phyloP scores from a whole-genome alignment of 2,113 vertebrate genomes.

The Rhea pennata region DNA sequence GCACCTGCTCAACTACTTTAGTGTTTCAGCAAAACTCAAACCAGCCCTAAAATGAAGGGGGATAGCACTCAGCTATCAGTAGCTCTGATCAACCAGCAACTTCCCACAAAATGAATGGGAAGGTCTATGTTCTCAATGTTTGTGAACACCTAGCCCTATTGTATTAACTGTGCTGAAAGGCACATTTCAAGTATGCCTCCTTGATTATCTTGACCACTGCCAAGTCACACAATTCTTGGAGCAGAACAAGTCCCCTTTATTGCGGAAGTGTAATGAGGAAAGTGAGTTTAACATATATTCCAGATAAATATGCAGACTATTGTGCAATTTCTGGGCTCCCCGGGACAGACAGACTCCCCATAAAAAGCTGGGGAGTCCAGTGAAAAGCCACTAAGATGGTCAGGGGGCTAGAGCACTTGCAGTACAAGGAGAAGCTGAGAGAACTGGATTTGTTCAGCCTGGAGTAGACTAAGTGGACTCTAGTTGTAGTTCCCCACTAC shows the following conservation, averaged over 20 bases:
- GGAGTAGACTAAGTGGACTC: neutral
- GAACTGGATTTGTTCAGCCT: neutral
- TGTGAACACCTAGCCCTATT: fast-evolving
- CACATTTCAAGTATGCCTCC: neutral
- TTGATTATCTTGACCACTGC: neutral
- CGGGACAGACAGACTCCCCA: neutral
- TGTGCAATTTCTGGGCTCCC: neutral
- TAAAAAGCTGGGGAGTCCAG: neutral
- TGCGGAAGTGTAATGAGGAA: fast-evolving
- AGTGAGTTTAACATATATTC: neutral
- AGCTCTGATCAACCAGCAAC: neutral
- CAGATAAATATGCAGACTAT: neutral
- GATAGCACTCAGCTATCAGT: neutral
- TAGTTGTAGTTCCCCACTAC: neutral
- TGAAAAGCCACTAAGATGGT: neutral
- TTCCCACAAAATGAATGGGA: neutral
- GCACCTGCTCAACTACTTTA: neutral
- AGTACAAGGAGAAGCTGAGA: fast-evolving
- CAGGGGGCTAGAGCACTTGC: neutral
- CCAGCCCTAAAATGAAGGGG: neutral
- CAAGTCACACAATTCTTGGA: neutral
- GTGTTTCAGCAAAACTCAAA: neutral
- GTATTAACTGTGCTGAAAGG: neutral
- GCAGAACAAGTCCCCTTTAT: neutral
- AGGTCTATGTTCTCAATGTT: neutral